These are phyloP conservation scores for Philotrypesis tridentata DNA, from an alignment of 1,140 invertebrate species.

Conservation along the genomic window DNA sequence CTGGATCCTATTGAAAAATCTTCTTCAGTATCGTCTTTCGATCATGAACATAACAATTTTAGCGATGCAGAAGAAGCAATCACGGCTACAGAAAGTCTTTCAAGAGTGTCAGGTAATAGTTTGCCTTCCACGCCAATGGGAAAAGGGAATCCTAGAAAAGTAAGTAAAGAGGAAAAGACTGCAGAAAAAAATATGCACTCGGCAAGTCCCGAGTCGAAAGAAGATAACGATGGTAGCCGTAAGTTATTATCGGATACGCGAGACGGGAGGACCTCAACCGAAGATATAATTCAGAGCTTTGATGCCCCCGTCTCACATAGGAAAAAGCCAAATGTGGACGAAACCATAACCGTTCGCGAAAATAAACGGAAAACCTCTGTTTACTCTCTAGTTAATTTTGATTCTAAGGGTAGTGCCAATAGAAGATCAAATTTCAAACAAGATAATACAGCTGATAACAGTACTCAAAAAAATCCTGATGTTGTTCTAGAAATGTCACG, in stretches of 20 bases:
- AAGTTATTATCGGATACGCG: constrained; percentile 54
- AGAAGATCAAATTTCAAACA: constrained; percentile 53
- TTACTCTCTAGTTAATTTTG: constrained; percentile 59
- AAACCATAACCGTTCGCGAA: constrained; percentile 55
- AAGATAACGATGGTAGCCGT: constrained; percentile 54
- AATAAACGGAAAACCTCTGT: constrained; percentile 60
- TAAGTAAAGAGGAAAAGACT: constrained; percentile 68
- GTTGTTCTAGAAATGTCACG: constrained; percentile 49
- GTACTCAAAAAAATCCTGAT: constrained; percentile 39
- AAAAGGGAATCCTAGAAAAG: constrained; percentile 67
- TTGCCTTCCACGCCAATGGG: constrained; percentile 65
- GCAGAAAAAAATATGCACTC: constrained; percentile 62
- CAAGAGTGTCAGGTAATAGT: constrained; percentile 65
- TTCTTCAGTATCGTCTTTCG: constrained; percentile 61
- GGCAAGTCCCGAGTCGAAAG: constrained; percentile 53
- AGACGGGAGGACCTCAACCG: constrained; percentile 52
- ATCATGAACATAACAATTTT: constrained; percentile 68
- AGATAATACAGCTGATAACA: constrained; percentile 37
- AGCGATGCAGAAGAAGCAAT: constrained; percentile 72
- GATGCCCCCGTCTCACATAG: constrained; percentile 52
- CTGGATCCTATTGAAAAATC: constrained; percentile 49
- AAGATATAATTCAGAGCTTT: constrained; percentile 58
- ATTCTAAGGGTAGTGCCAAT: constrained; percentile 51
- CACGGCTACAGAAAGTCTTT: constrained; percentile 64
- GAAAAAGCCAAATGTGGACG: constrained; percentile 50